These are phyloP conservation scores for Melangyna quadrimaculata DNA, from an alignment of 2,888 invertebrate genomes.

Conservation along the genomic window DNA sequence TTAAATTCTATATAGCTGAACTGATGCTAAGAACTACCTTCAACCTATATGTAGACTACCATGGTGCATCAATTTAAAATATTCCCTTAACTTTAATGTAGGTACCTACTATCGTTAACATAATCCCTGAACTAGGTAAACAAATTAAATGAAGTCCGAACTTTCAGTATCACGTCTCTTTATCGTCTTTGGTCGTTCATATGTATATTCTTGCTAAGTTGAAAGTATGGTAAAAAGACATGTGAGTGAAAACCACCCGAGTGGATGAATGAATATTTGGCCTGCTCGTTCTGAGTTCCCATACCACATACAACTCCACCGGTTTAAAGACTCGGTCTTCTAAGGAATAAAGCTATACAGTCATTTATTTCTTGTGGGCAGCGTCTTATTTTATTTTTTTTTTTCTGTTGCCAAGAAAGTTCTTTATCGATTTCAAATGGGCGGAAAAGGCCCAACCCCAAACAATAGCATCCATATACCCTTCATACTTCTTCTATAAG, in stretches of 20 bases:
- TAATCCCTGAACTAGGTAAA: constrained; percentile 6
- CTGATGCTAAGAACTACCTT: neutral
- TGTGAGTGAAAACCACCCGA: constrained; percentile 15
- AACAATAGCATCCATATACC: neutral
- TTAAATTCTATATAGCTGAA: neutral
- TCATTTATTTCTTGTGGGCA: constrained; percentile 39
- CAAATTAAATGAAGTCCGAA: constrained; percentile 13
- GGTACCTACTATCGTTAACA: neutral
- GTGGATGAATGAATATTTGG: constrained; percentile 32
- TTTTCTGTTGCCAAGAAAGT: constrained; percentile 5
- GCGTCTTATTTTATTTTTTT: constrained; percentile 1
- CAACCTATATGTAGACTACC: no score
- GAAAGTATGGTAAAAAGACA: neutral
- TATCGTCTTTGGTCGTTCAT: neutral
- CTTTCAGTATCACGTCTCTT: neutral
- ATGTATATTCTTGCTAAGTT: neutral
- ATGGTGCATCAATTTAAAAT: neutral
- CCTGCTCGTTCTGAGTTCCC: neutral
- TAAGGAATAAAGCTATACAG: constrained; percentile 12
- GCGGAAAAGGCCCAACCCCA: constrained; percentile 8
- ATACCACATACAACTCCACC: neutral
- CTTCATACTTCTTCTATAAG: neutral
- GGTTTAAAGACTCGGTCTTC: neutral
- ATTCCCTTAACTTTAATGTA: neutral
- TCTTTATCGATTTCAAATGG: constrained; percentile 51